Conservation (phyloP, 2,113 vertebrate genomes). For the Calonectris borealis region DNA sequence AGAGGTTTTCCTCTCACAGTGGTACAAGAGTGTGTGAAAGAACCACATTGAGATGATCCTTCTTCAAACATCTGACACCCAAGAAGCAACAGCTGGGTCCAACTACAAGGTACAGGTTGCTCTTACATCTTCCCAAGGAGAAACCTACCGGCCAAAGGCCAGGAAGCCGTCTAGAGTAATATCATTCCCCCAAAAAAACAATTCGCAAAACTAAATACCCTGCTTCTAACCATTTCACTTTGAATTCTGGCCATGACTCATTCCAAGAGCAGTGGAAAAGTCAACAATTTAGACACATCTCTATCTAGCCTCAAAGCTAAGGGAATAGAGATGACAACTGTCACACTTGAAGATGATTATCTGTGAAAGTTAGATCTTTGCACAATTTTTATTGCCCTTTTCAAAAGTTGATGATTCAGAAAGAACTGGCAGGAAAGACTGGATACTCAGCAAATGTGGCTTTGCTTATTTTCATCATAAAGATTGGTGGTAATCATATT, state of each 20-base stretch:
- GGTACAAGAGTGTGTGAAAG: background rate
- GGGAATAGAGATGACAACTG: background rate
- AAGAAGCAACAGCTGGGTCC: background rate
- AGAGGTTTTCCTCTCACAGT: background rate
- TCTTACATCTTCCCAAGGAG: background rate
- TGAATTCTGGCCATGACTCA: background rate
- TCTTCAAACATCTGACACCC: background rate
- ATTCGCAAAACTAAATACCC: background rate
- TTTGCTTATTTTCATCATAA: constrained; percentile 2
- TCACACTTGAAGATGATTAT: background rate
- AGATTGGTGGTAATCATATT: background rate
- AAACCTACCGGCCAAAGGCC: background rate
- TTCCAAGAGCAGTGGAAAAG: background rate
- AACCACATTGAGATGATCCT: background rate
- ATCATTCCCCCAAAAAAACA: background rate
- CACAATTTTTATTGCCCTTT: background rate
- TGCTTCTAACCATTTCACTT: background rate
- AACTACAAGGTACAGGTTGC: background rate
- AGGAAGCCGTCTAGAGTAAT: background rate
- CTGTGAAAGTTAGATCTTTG: background rate
- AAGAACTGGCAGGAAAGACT: background rate
- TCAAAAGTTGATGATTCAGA: background rate
- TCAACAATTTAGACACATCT: background rate
- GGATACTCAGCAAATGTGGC: constrained; percentile 1
- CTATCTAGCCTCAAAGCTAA: background rate